These are phyloP conservation scores for Pseudococcus jackbeardsleyi DNA, from an alignment of 2,888 invertebrate species.

Conservation along the genomic window DNA sequence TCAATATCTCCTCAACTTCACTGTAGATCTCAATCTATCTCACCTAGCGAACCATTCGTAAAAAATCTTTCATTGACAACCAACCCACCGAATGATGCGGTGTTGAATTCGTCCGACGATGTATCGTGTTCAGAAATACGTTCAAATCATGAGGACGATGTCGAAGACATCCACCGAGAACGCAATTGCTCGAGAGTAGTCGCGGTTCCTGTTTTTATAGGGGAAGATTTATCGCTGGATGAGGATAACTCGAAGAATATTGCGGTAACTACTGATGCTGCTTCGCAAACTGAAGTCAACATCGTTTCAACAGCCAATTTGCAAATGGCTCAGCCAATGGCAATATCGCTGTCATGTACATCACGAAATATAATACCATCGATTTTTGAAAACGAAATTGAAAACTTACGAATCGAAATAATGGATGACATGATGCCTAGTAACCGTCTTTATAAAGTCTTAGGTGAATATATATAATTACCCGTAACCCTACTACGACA, in stretches of 20 bases:
- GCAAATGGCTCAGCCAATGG: conserved; percentile 59
- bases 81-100: not conserved
- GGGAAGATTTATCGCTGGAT: not conserved
- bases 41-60: not conserved
- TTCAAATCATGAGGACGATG: not conserved
- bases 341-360: conserved; percentile 69
- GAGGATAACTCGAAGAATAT: conserved; percentile 72
- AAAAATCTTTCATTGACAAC: not conserved
- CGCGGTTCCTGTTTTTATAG: not conserved
- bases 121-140: not conserved
- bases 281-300: conserved; percentile 73
- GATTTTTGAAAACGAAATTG: conserved; percentile 81
- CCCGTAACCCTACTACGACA: no score
- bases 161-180: not conserved
- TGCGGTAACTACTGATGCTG: conserved; percentile 76
- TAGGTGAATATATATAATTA: conserved; percentile 71
- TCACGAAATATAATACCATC: conserved; percentile 71
- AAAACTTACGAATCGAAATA: conserved; percentile 77
- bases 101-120: not conserved
- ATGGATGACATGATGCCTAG: conserved; percentile 76
- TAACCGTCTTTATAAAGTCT: conserved; percentile 78
- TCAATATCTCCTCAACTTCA: not conserved
- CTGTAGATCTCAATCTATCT: not conserved
- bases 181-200: not conserved
- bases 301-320: no score